Evolutionary conservation across 2,797 vertebrate species (phyloP).

Genomic region (Onychomys torridus): DNA sequence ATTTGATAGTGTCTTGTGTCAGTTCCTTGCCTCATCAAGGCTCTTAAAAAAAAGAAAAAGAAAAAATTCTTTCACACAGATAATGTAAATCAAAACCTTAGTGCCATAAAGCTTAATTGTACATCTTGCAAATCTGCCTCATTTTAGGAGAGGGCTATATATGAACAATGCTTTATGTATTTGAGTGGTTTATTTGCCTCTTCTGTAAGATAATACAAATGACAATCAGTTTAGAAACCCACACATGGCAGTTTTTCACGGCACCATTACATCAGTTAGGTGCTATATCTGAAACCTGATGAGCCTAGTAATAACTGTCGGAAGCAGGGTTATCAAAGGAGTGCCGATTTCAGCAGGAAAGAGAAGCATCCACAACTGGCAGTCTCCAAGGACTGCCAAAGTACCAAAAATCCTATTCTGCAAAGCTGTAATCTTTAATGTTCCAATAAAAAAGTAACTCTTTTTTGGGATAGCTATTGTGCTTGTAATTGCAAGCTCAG

Average conservation of each 20-base stretch:
- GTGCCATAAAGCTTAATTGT: conserved; percentile 73
- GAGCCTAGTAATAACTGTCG: conserved; percentile 53
- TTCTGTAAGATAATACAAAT: conserved; percentile 67
- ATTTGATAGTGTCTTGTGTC: conserved; percentile 54
- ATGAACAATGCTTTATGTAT: conserved; percentile 30
- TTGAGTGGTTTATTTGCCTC: conserved; percentile 61
- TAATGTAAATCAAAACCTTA: conserved; percentile 70
- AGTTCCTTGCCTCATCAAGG: conserved; percentile 47
- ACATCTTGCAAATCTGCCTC: conserved; percentile 60
- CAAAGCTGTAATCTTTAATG: conserved; percentile 82
- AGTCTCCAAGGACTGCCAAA: conserved; percentile 78
- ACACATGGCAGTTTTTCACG: conserved; percentile 72
- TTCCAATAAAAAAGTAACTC: conserved; percentile 81
- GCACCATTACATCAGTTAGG: conserved; percentile 43
- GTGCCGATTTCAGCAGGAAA: conserved; percentile 81
- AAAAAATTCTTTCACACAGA: conserved; percentile 44
- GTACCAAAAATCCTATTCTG: conserved; percentile 76
- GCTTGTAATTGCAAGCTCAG: conserved; percentile 74
- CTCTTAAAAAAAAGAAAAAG: no score
- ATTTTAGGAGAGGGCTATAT: conserved; percentile 52
- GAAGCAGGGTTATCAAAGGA: conserved; percentile 72
- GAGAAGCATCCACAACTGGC: conserved; percentile 64
- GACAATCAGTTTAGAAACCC: conserved; percentile 56
- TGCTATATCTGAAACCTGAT: conserved; percentile 62
- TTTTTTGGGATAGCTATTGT: conserved; percentile 74